phyloP scores from a whole-genome alignment of 2,797 vertebrate species.

The Amblyopsis hoosieri region DNA sequence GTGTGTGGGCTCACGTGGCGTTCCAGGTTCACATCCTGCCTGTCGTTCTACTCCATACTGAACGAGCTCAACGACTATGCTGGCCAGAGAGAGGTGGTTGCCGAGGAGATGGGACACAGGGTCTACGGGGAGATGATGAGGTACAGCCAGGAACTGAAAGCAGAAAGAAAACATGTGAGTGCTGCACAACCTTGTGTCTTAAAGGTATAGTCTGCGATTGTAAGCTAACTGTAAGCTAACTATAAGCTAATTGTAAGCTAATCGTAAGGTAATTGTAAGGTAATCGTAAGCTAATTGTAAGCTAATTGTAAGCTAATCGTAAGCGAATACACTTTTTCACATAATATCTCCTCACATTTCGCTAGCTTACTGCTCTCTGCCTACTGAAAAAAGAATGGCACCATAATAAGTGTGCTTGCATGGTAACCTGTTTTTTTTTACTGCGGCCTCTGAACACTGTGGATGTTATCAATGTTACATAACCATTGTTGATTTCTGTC shows the following conservation, averaged over 20 bases:
- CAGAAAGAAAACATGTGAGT: conserved; percentile 95
- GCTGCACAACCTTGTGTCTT: conserved; percentile 1
- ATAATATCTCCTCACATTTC: no score
- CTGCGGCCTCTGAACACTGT: no score
- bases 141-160: conserved; percentile 94
- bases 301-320: no score
- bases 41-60: conserved; percentile 95
- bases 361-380: no score
- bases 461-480: no score
- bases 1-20: neutral
- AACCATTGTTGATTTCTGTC: no score
- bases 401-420: neutral
- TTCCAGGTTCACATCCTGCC: conserved; percentile 92
- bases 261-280: no score
- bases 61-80: conserved; percentile 98
- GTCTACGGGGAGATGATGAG: conserved; percentile 96
- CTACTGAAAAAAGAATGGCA: no score
- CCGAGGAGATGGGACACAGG: conserved; percentile 95
- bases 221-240: no score
- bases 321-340: no score
- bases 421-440: neutral
- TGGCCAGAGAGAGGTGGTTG: conserved; percentile 97
- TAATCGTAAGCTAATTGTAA: no score
- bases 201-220: neutral
- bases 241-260: no score